Evolutionary conservation across 1,140 invertebrate genomes (phyloP).

Genomic region (Drosophila lacteicornis): DNA sequence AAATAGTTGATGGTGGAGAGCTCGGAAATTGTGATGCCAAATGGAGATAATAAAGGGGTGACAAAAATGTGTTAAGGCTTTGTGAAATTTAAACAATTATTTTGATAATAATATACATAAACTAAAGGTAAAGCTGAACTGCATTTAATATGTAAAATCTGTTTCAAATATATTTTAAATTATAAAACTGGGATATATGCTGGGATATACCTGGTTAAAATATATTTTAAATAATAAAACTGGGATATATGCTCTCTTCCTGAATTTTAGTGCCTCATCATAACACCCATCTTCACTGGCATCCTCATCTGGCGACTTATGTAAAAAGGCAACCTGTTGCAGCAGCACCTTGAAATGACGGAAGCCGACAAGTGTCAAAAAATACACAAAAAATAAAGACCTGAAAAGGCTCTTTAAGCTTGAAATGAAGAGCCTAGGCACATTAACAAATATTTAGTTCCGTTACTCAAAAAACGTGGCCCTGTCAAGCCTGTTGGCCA

Average conservation of each 20-base stretch:
- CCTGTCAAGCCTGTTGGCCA: conserved; percentile 76
- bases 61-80: background rate
- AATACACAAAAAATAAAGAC: conserved; percentile 22
- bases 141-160: background rate
- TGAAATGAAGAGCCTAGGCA: conserved; percentile 62
- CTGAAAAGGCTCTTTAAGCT: conserved; percentile 45
- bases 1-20: background rate
- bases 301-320: conserved; percentile 16
- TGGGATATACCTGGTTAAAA: background rate
- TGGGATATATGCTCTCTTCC: too few species aligned
- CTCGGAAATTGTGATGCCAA: background rate
- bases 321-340: conserved; percentile 30
- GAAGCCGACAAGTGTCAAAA: conserved; percentile 49
- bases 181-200: background rate
- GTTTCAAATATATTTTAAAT: background rate
- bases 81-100: too few species aligned
- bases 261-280: background rate
- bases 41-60: too few species aligned
- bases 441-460: conserved; percentile 53
- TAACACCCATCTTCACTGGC: background rate
- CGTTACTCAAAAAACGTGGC: conserved; percentile 46
- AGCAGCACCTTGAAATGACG: conserved; percentile 44
- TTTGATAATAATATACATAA: too few species aligned
- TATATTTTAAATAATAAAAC: background rate
- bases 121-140: background rate